Conservation (phyloP, 1,140 invertebrate genomes). For the Ooceraea biroi region DNA sequence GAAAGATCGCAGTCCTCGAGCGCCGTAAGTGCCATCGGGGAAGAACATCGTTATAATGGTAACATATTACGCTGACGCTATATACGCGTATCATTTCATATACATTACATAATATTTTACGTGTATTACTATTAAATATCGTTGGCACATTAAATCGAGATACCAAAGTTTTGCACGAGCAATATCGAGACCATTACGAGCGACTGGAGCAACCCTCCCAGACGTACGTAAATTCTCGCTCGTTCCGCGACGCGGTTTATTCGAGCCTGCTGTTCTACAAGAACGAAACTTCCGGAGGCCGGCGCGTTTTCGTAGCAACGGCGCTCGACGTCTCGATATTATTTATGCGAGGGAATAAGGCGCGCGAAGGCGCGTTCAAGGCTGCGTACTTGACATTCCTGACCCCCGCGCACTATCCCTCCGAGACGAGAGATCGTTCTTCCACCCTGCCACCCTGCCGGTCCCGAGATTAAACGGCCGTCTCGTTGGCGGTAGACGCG, state of each 20-base stretch:
- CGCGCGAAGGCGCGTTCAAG: constrained; percentile 51
- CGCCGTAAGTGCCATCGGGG: not conserved
- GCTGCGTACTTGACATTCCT: constrained; percentile 57
- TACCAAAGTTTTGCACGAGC: not conserved
- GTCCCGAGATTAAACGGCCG: constrained; percentile 56
- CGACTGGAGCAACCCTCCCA: not conserved
- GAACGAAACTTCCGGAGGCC: constrained; percentile 18
- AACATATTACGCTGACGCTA: not conserved
- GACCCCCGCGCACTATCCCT: not conserved
- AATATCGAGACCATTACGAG: constrained; percentile 15
- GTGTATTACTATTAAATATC: too few relatives aligned
- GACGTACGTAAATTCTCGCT: constrained; percentile 21
- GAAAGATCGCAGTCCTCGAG: constrained; percentile 26
- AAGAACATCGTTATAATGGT: constrained; percentile 1
- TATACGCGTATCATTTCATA: too few relatives aligned
- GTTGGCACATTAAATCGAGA: too few relatives aligned
- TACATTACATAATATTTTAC: too few relatives aligned
- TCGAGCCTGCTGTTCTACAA: not conserved
- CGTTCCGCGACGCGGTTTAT: constrained; percentile 32
- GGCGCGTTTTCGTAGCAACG: constrained; percentile 13
- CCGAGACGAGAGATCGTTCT: constrained; percentile 11
- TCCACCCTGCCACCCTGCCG: constrained; percentile 26
- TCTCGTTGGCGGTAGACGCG: constrained; percentile 46
- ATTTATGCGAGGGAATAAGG: constrained; percentile 51
- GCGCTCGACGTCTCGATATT: constrained; percentile 21